Evolutionary conservation across 1,140 invertebrate genomes (phyloP).

Genomic region (Lasioglossum albipes): DNA sequence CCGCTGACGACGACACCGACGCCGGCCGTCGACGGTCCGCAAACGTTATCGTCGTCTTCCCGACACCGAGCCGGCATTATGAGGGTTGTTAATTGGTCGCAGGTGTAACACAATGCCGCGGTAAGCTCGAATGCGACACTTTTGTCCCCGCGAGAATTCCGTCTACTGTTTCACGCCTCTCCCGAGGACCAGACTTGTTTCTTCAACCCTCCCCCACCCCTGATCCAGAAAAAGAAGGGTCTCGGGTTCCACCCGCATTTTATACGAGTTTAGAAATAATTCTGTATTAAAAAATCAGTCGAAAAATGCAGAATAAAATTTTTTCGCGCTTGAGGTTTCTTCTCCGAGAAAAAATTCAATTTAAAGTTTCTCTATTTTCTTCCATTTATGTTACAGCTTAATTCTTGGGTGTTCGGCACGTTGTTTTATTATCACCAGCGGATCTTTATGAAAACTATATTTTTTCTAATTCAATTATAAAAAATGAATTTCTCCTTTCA

Average conservation of each 20-base stretch:
- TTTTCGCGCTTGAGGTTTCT: too few relatives aligned
- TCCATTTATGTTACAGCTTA: too few relatives aligned
- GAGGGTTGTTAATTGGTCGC: conserved; percentile 32
- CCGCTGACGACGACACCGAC: not conserved
- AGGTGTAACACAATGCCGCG: conserved; percentile 13
- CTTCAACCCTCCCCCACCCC: not conserved
- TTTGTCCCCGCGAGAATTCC: conserved; percentile 36
- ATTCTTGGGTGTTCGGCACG: too few relatives aligned
- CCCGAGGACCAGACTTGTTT: not conserved
- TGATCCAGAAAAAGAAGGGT: not conserved
- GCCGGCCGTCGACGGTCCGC: too few relatives aligned
- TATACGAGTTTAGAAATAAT: not conserved
- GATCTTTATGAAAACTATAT: too few relatives aligned
- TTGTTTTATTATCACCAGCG: too few relatives aligned
- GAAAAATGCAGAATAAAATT: too few relatives aligned
- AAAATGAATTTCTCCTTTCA: too few relatives aligned
- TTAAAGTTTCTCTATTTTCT: too few relatives aligned
- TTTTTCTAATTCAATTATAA: too few relatives aligned
- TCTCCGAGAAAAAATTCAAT: too few relatives aligned
- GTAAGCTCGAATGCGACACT: conserved; percentile 5
- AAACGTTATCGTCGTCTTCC: not conserved
- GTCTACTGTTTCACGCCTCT: conserved; percentile 10
- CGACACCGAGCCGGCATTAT: conserved; percentile 7
- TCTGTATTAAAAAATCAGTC: too few relatives aligned
- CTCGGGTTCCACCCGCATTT: not conserved